Conservation (phyloP, 1,140 invertebrate genomes). For the Drosophila auraria region DNA sequence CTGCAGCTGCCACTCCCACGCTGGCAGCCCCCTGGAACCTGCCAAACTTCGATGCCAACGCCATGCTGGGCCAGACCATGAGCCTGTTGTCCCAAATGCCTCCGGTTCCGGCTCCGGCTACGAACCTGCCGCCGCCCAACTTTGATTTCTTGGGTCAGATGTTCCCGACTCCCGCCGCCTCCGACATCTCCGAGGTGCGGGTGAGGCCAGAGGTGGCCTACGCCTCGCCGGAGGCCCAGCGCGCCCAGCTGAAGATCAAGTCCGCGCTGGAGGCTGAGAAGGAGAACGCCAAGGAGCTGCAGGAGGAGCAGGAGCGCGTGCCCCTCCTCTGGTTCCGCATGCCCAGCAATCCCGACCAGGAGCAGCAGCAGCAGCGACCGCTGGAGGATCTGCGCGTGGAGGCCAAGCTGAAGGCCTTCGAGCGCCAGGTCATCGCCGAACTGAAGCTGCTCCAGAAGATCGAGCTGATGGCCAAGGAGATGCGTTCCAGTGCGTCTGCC, state of each 20-base stretch:
- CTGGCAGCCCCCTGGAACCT: slow-evolving; percentile 3
- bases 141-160: slow-evolving; percentile 40
- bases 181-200: slow-evolving; percentile 74
- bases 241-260: slow-evolving; percentile 56
- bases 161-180: slow-evolving; percentile 41
- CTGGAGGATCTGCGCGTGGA: slow-evolving; percentile 56
- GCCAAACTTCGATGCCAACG: slow-evolving; percentile 31
- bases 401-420: slow-evolving; percentile 64
- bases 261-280: slow-evolving; percentile 23
- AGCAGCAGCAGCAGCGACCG: slow-evolving; percentile 9
- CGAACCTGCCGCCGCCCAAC: slow-evolving; percentile 2
- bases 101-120: background rate
- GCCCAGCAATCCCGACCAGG: slow-evolving; percentile 11
- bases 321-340: slow-evolving; percentile 68
- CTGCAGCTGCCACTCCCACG: background rate
- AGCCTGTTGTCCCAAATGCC: slow-evolving; percentile 9
- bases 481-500: slow-evolving; percentile 50
- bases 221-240: slow-evolving; percentile 15
- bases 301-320: slow-evolving; percentile 40
- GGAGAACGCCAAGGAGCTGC: slow-evolving; percentile 11
- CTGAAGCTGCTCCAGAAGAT: slow-evolving; percentile 73
- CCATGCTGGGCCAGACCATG: slow-evolving; percentile 41
- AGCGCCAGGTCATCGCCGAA: slow-evolving; percentile 74
- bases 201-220: slow-evolving; percentile 56
- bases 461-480: slow-evolving; percentile 69